A percentile compares a stretch with the other conserved stretches of the same genome.
Conservation (phyloP, 2,797 vertebrate species). For the Mormyrops boulengeri region DNA sequence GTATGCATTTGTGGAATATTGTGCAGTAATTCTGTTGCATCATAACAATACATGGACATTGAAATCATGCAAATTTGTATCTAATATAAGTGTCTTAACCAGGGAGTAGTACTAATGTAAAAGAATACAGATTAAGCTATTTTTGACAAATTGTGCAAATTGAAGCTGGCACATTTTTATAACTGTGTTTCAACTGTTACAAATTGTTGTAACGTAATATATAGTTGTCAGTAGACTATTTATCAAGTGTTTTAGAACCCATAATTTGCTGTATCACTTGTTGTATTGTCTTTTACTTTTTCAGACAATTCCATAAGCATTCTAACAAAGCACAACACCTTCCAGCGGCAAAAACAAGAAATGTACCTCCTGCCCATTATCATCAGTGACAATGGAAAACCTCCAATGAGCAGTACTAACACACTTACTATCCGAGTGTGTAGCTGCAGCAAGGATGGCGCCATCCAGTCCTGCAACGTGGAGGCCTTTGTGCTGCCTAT, state of each 20-base stretch:
- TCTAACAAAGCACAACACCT: slow-evolving; percentile 85
- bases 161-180: background rate
- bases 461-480: slow-evolving; percentile 88
- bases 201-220: background rate
- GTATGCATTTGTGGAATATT: background rate
- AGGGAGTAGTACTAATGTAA: background rate
- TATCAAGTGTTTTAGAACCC: background rate
- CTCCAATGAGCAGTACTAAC: slow-evolving; percentile 94
- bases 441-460: slow-evolving; percentile 85
- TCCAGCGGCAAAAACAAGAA: slow-evolving; percentile 92
- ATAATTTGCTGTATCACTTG: background rate
- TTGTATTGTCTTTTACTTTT: slow-evolving; percentile 22
- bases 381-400: slow-evolving; percentile 87
- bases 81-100: background rate
- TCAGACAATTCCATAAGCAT: slow-evolving; percentile 94
- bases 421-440: slow-evolving; percentile 95
- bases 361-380: slow-evolving; percentile 89
- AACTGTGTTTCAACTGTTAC: background rate
- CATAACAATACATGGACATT: background rate
- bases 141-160: background rate
- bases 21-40: background rate
- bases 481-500: slow-evolving; percentile 93
- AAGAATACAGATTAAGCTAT: background rate
- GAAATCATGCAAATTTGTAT: background rate
- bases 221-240: background rate